phyloP scores from a whole-genome alignment of 1,140 invertebrate genomes.

The Sipha flava region DNA sequence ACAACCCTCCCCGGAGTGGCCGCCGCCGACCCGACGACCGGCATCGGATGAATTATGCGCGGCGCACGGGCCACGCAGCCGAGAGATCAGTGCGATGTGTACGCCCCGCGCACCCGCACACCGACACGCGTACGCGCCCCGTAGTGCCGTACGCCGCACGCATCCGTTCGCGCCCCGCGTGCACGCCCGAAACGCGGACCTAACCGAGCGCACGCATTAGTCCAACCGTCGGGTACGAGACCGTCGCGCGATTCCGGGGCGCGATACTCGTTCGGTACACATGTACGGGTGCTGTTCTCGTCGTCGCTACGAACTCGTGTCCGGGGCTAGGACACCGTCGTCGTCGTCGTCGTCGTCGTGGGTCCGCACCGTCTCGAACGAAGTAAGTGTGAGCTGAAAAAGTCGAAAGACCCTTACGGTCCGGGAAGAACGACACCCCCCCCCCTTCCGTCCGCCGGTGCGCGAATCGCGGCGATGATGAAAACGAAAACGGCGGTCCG shows the following conservation, averaged over 20 bases:
- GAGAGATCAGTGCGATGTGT: conserved; percentile 12
- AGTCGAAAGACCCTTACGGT: no score
- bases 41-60: not conserved
- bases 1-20: not conserved
- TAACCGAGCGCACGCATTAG: not conserved
- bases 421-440: no score
- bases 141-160: not conserved
- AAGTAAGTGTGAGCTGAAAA: no score
- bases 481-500: no score
- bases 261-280: no score
- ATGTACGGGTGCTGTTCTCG: not conserved
- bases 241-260: no score
- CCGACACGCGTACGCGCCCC: not conserved
- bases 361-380: no score
- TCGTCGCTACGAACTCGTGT: not conserved
- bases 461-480: no score
- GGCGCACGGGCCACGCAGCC: not conserved
- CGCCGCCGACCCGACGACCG: not conserved
- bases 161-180: not conserved
- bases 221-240: no score
- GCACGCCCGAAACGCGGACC: not conserved
- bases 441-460: no score
- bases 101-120: not conserved
- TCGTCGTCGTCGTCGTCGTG: not conserved
- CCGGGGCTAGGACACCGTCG: not conserved